Evolutionary conservation across 1,140 invertebrate species (phyloP).

Genomic region (Caenorhabditis inopinata): DNA sequence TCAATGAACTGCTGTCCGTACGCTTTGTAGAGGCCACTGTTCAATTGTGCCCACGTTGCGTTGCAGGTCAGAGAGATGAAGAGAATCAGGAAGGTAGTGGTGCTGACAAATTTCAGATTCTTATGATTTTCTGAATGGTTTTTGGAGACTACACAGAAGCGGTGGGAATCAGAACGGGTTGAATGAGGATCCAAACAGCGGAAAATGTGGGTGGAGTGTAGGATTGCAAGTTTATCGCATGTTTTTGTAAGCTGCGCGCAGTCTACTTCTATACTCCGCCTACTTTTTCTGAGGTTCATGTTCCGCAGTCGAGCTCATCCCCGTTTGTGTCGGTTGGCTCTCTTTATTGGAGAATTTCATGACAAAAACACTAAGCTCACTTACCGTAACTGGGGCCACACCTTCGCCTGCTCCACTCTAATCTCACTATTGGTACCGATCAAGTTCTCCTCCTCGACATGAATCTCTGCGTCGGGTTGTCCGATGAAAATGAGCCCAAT

Average conservation of each 20-base stretch:
- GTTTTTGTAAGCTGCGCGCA: too few relatives aligned
- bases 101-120: constrained; percentile 38
- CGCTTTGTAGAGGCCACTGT: constrained; percentile 69
- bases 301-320: too few relatives aligned
- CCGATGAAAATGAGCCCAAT: constrained; percentile 46
- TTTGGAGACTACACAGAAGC: too few relatives aligned
- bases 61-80: constrained; percentile 67
- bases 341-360: too few relatives aligned
- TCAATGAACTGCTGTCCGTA: constrained; percentile 69
- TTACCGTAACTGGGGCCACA: neutral
- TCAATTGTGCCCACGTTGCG: constrained; percentile 67
- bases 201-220: too few relatives aligned
- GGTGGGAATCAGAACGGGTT: too few relatives aligned
- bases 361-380: neutral
- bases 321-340: too few relatives aligned
- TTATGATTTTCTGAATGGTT: too few relatives aligned
- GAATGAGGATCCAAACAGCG: too few relatives aligned
- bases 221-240: too few relatives aligned
- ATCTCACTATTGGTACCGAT: constrained; percentile 31
- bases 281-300: too few relatives aligned
- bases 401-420: constrained; percentile 9
- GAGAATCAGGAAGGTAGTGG: constrained; percentile 44
- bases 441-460: constrained; percentile 34
- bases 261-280: too few relatives aligned
- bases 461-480: neutral